A percentile compares a stretch with the other conserved stretches of the same genome.
These are phyloP conservation scores for Blera fallax DNA, from an alignment of 2,888 invertebrate genomes.

Conservation along the genomic window DNA sequence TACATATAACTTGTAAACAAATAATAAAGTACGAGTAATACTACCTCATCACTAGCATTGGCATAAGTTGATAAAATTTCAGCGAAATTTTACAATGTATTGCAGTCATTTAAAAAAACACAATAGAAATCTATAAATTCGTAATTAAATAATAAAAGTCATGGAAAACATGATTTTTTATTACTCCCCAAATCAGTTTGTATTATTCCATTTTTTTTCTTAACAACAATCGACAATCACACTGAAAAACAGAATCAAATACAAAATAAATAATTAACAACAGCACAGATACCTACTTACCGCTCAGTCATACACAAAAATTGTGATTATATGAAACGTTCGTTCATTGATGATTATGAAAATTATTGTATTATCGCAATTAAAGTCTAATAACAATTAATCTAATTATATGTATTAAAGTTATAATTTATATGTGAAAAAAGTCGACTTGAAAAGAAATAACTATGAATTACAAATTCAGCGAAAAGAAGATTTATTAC, in stretches of 20 bases:
- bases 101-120: background rate
- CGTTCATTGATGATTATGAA: conserved; percentile 50
- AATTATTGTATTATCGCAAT: conserved; percentile 73
- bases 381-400: conserved; percentile 76
- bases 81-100: conserved; percentile 9
- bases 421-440: conserved; percentile 73
- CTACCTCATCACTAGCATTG: background rate
- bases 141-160: conserved; percentile 80
- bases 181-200: conserved; percentile 45
- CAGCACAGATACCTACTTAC: background rate
- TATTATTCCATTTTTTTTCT: background rate
- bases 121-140: conserved; percentile 44
- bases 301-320: background rate
- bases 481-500: conserved; percentile 51
- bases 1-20: too few species aligned
- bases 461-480: conserved; percentile 51
- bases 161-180: conserved; percentile 79
- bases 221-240: conserved; percentile 5
- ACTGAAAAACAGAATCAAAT: conserved; percentile 10
- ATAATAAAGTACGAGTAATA: too few species aligned
- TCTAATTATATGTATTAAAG: conserved; percentile 73
- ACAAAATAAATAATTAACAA: background rate
- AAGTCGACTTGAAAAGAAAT: conserved; percentile 31
- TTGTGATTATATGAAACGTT: conserved; percentile 33
- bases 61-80: conserved; percentile 33